Evolutionary conservation across 2,113 vertebrate species (phyloP).

Genomic region (Tachysurus fulvidraco): DNA sequence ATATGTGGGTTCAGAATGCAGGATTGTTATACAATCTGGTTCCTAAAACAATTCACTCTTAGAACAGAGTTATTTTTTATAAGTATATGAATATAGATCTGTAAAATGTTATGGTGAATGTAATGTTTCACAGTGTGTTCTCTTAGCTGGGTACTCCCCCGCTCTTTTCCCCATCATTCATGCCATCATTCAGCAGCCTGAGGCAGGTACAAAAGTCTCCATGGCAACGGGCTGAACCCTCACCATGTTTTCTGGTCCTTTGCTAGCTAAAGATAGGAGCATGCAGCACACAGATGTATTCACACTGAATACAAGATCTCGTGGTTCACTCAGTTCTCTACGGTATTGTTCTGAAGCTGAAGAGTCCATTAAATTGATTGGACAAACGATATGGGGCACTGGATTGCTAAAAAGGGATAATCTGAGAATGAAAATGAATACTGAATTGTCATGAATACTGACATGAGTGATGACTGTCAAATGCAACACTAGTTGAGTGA

Average conservation of each 20-base stretch:
- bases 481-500: conserved; percentile 15
- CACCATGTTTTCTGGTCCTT: conserved; percentile 58
- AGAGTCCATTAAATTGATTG: not conserved
- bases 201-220: conserved; percentile 63
- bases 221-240: conserved; percentile 67
- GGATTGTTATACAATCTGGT: not conserved
- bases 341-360: not conserved
- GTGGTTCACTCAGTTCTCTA: conserved; percentile 6
- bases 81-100: not conserved
- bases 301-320: conserved; percentile 4
- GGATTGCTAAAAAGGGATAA: not conserved
- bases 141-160: conserved; percentile 31
- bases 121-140: not conserved
- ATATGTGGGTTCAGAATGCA: not conserved
- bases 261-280: conserved; percentile 68
- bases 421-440: not conserved
- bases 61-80: not conserved
- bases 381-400: not conserved
- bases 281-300: conserved; percentile 27
- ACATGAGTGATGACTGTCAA: conserved; percentile 10
- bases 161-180: conserved; percentile 48
- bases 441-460: conserved; percentile 4
- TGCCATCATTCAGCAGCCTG: conserved; percentile 47
- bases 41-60: not conserved
- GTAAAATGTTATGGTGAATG: not conserved